Base-by-base conservation (phyloP, 2,888 invertebrate species). In the Cataglyphis altisquamis region DNA sequence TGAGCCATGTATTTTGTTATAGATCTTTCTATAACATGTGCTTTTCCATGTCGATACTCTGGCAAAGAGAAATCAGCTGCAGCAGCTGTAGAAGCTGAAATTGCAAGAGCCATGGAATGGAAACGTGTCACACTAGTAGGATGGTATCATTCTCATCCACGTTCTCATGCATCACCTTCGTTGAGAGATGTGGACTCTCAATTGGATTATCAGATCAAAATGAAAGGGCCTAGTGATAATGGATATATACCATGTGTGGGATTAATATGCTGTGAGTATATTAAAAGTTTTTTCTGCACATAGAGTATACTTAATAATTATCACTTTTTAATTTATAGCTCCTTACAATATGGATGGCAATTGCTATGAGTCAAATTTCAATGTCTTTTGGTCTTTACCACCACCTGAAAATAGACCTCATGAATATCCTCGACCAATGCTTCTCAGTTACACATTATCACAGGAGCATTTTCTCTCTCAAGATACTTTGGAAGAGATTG, bases 71-170 rank as follows among this genome's bases (percentile, higher is more conserved):
- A 96, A 74, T 97, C 97, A 84, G 97, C 97, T 84, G 97, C 97
- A 52, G 96, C 97, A 5, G 96, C 97, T 84, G 97, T 98, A 0
- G 98, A 98, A 94, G 95, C 96, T 8, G 97, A 98, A 95, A 98
- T 99, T 91, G 97, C 97, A 84, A 97, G 97, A 94, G 96, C 97
- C 82, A 98, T 99, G 95, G 97, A 98, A 92, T 97, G 97, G 92
- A 96, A 97, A 91, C 97, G 98, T 78, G 96, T 98, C 57, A 96
- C 97, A 5, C 95, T 99, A 10, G 97, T 99, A 4, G 99, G 99
- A 9, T 99, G 99, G 99, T 99, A 99, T 95, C 99, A 99, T 95
- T 98, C 98, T 12, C 99, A 99, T 95, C 98, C 98, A 0, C 96
- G 97, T 77, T 97, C 97, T 88, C 97, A 98, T 80, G 97, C 98